A percentile compares a stretch with the other conserved stretches of the same genome.
phyloP scores from a whole-genome alignment of 1,140 invertebrate genomes.

The Drosophila lacertosa region DNA sequence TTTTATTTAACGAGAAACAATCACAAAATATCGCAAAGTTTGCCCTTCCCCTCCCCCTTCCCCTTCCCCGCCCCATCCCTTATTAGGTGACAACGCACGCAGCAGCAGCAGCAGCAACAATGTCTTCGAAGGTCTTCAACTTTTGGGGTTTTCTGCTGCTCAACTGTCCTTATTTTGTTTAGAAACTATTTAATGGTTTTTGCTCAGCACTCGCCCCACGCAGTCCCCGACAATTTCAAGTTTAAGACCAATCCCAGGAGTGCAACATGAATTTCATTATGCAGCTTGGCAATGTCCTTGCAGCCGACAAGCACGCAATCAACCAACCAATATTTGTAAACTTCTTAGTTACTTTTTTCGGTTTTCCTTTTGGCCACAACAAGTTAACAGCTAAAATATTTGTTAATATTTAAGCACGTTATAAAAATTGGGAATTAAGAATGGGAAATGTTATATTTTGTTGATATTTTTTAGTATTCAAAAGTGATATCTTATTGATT shows the following conservation, averaged over 20 bases:
- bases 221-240: constrained; percentile 33
- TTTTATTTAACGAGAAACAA: constrained; percentile 63
- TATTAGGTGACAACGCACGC: constrained; percentile 53
- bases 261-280: constrained; percentile 57
- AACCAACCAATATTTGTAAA: constrained; percentile 20
- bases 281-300: constrained; percentile 23
- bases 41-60: constrained; percentile 20
- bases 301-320: constrained; percentile 36
- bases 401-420: neutral
- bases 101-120: constrained; percentile 12
- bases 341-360: constrained; percentile 12
- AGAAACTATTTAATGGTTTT: constrained; percentile 59
- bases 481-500: neutral
- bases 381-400: constrained; percentile 8
- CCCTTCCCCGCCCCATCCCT: constrained; percentile 7
- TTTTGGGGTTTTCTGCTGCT: constrained; percentile 25
- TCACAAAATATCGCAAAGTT: constrained; percentile 59
- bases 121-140: constrained; percentile 6
- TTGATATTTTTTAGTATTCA: neutral
- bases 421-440: neutral
- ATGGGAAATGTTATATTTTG: neutral
- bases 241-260: constrained; percentile 45
- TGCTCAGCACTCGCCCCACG: constrained; percentile 30
- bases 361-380: neutral
- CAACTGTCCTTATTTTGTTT: constrained; percentile 47